Evolutionary conservation across 2,113 vertebrate species (phyloP), one percentile per base, ranked within the genome.

Genomic region (Mesembrinibis cayennensis): DNA sequence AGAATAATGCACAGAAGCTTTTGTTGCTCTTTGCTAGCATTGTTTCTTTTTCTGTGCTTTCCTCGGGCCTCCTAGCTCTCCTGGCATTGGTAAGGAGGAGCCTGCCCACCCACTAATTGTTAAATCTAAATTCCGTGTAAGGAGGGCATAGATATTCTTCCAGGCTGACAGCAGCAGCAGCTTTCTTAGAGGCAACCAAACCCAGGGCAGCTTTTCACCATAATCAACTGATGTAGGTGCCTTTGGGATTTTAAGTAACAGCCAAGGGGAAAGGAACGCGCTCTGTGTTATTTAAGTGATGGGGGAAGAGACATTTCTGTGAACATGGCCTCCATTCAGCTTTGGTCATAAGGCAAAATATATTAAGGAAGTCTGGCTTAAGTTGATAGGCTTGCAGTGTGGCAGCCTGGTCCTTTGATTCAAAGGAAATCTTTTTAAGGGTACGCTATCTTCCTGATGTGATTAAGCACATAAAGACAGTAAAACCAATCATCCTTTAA

Each of bases 401-500:
- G 25, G 40, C 36, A 94, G 65, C n/a, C n/a, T 18, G 10, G 4
- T 17, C 34, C 19, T 62, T 25, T 22, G 38, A 53, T n/a, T 44
- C 30, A 49, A 47, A 71, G 69, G 38, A 63, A 83, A 47, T 22
- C 22, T 80, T 61, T 80, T 21, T 56, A 42, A 77, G 47, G 36
- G 12, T 29, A 27, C 6, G 1, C 44, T 47, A 5, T 26, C 71
- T 30, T 90, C 25, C 73, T 81, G 78, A 30, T 59, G 70, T 50
- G 82, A 85, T 85, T 72, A 90, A 85, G 44, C 65, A 52, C 38
- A 32, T 63, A 8, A 67, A 55, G 52, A 47, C 85, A 85, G 47
- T 67, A 89, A 92, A 94, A 49, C 34, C 49, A 90, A 65, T 77
- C 79, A 83, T 40, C 44, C 82, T 66, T 77, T 93, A 83, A 97